Percentiles rank a stretch among this genome's conserved stretches.
Conservation (phyloP, 2,113 vertebrate species). For the Thalassarche chlororhynchos region DNA sequence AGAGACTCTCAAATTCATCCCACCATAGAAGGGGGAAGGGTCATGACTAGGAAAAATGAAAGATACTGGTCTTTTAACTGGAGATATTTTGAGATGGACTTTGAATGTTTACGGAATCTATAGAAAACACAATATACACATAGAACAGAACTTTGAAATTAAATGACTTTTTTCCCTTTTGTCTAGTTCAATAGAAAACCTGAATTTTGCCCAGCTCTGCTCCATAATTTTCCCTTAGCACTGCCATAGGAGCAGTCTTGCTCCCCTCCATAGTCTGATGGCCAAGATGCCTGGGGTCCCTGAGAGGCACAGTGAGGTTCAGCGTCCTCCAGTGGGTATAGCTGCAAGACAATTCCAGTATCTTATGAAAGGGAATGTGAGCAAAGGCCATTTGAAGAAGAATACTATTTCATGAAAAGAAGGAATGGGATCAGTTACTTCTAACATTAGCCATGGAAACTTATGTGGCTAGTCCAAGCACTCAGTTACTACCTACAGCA, state of each 20-base stretch:
- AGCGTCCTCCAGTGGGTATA: not conserved
- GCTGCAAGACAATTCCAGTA: not conserved
- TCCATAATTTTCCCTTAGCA: not conserved
- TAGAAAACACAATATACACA: not conserved
- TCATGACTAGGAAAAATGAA: not conserved
- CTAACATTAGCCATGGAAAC: not conserved
- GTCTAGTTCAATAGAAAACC: not conserved
- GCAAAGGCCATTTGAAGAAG: not conserved
- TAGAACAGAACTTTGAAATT: not conserved
- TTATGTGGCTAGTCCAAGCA: not conserved
- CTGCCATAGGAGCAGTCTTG: not conserved
- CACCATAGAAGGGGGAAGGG: not conserved
- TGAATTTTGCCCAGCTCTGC: not conserved
- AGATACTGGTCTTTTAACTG: not conserved
- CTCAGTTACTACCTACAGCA: not conserved
- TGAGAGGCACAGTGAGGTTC: not conserved
- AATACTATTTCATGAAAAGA: not conserved
- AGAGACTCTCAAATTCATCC: not conserved
- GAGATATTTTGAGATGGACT: not conserved
- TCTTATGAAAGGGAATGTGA: not conserved
- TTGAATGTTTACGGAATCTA: not conserved
- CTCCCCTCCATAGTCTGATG: not conserved
- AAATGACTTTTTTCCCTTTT: not conserved
- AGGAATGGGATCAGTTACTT: not conserved
- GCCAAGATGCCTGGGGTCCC: not conserved